Evolutionary conservation across 2,113 vertebrate species (phyloP).

Genomic region (Garra rufa): DNA sequence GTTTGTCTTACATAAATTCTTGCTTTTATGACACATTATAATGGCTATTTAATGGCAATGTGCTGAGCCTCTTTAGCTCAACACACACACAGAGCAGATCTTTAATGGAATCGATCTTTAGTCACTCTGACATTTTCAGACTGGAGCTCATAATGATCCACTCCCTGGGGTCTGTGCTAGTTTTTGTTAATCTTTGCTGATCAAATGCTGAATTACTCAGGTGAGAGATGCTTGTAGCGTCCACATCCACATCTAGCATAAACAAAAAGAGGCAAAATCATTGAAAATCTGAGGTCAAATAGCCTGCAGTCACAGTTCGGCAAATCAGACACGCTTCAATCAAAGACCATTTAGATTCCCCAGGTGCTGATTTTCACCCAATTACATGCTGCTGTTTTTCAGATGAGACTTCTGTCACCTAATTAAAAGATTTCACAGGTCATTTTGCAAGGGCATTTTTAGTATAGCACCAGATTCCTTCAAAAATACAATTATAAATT

Average conservation of each 20-base stretch:
- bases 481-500: not conserved
- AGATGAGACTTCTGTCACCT: not conserved
- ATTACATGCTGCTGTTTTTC: not conserved
- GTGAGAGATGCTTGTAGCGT: not conserved
- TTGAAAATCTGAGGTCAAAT: not conserved
- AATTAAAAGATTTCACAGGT: not conserved
- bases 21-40: slow-evolving; percentile 1
- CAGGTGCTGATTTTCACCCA: not conserved
- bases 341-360: not conserved
- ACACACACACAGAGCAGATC: slow-evolving; percentile 15
- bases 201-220: slow-evolving; percentile 25
- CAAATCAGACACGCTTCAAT: not conserved
- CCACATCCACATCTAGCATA: not conserved
- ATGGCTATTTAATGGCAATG: slow-evolving; percentile 25
- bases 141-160: slow-evolving; percentile 27
- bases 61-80: not conserved
- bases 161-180: not conserved
- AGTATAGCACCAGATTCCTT: not conserved
- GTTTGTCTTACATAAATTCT: not conserved
- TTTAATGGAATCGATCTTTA: slow-evolving; percentile 50
- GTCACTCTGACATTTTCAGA: slow-evolving; percentile 45
- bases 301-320: not conserved
- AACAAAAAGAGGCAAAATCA: not conserved
- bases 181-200: slow-evolving; percentile 35
- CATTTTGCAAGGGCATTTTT: not conserved